These are phyloP conservation scores for Drosophila greeni DNA, from an alignment of 2,888 invertebrate species.

Conservation along the genomic window DNA sequence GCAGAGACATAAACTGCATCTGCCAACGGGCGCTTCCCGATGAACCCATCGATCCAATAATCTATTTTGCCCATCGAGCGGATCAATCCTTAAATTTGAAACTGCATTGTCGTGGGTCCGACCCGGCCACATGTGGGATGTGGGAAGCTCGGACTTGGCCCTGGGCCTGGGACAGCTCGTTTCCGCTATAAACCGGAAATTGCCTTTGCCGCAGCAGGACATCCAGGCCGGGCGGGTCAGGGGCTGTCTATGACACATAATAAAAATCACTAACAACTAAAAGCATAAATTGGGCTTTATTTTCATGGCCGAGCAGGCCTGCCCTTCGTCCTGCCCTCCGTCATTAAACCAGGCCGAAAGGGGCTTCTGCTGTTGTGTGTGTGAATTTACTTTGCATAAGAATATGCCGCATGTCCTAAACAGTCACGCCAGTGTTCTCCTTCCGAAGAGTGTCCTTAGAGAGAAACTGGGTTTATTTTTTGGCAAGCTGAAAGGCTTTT, in stretches of 20 bases:
- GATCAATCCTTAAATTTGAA: slow-evolving; percentile 47
- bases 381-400: slow-evolving; percentile 64
- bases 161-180: slow-evolving; percentile 38
- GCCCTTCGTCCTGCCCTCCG: slow-evolving; percentile 9
- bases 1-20: slow-evolving; percentile 29
- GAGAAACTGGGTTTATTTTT: not conserved
- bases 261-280: slow-evolving; percentile 73
- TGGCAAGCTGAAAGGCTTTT: not conserved
- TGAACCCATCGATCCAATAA: slow-evolving; percentile 36
- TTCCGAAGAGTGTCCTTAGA: not conserved
- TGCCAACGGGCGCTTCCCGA: slow-evolving; percentile 17
- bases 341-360: slow-evolving; percentile 60
- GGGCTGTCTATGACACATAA: slow-evolving; percentile 66
- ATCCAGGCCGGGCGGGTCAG: slow-evolving; percentile 14
- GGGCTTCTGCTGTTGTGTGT: slow-evolving; percentile 52
- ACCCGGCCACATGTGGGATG: slow-evolving; percentile 38
- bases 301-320: slow-evolving; percentile 61
- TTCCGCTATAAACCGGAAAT: slow-evolving; percentile 67
- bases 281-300: slow-evolving; percentile 72
- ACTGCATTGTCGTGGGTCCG: slow-evolving; percentile 52
- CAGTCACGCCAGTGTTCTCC: not conserved
- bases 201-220: slow-evolving; percentile 48
- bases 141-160: slow-evolving; percentile 31
- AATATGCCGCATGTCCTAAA: slow-evolving; percentile 44
- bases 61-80: slow-evolving; percentile 30